Base-by-base conservation (phyloP, 1,140 invertebrate genomes). In the Drosophila trapezifrons region DNA sequence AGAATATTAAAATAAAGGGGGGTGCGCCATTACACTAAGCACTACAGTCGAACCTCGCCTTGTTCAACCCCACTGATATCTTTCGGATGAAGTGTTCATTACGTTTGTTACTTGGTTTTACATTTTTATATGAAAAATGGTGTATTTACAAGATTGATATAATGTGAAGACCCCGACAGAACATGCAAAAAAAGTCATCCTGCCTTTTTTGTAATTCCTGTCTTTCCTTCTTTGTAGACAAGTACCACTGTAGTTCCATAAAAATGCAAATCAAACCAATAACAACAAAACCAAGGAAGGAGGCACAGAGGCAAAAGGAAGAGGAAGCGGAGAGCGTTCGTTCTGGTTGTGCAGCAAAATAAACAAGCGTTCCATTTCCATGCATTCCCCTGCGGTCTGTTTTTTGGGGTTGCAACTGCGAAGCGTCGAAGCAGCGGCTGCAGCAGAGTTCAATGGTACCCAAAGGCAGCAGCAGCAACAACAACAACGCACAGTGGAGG, bases 401-500 rank as follows among this genome's bases (percentile, higher is more conserved):
- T 57, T 52, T 87, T 87, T 71, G 75, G 83, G 82, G 82, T 82
- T 82, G 67, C 76, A 73, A 79, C 49, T 69, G 58, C 32, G 43
- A 60, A 32, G 32, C 58, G 40, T 27, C 43, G 52, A 35, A 62
- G 63, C 52, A 51, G 56, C 62, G 62, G 47, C 78, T 45, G 58
- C 78, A 69, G 62, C 80, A 86, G 82, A 86, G 83, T 86, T 86
- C 83, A 86, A 86, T 86, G 83, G 83, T 86, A 86, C 83, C 80
- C 64, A 80, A 70, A 47, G 52, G 63, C 63, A 84, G 51, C 55
- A 52, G 56, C 40, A 64, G 45, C 60, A 67, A 51, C 70, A 64
- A 64, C 49, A 64, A 37, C 56, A 62, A 78, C 63, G 54, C 43
- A 64, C 40, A 59, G n/a, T 51, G 29, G 27, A 27, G 65, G 60